Percentiles rank a stretch among this genome's conserved stretches.
phyloP scores from a whole-genome alignment of 2,888 invertebrate species.

The Heliconius cydno region DNA sequence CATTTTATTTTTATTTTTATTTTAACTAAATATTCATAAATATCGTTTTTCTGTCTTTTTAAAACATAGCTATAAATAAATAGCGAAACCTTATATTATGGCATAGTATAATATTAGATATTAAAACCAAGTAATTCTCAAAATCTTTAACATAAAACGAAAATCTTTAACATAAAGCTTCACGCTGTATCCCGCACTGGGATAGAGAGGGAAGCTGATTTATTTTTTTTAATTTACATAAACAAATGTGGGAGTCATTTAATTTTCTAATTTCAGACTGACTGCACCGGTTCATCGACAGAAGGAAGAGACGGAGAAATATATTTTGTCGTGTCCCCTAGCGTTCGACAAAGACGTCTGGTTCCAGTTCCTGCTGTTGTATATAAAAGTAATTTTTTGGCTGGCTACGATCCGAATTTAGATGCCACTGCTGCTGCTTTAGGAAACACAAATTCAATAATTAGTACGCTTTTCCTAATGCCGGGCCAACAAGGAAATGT shows the following conservation, averaged over 20 bases:
- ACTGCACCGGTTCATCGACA: slow-evolving; percentile 89
- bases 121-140: no score
- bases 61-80: no score
- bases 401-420: slow-evolving; percentile 92
- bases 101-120: no score
- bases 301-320: slow-evolving; percentile 92
- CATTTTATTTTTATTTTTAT: slow-evolving; percentile 32
- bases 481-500: slow-evolving; percentile 93
- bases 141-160: no score
- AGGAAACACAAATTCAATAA: slow-evolving; percentile 86
- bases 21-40: no score
- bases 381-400: slow-evolving; percentile 89
- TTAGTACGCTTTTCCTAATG: slow-evolving; percentile 92
- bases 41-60: not conserved
- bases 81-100: no score
- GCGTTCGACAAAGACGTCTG: slow-evolving; percentile 89
- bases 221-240: no score
- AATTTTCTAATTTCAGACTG: slow-evolving; percentile 84
- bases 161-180: no score
- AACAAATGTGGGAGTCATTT: no score
- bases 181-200: no score
- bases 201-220: no score
- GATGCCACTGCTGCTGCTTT: slow-evolving; percentile 93
- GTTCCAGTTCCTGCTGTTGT: slow-evolving; percentile 93
- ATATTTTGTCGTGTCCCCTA: slow-evolving; percentile 92